Base-by-base conservation (phyloP, 2,888 invertebrate genomes). In the Tenthredo amoena region DNA sequence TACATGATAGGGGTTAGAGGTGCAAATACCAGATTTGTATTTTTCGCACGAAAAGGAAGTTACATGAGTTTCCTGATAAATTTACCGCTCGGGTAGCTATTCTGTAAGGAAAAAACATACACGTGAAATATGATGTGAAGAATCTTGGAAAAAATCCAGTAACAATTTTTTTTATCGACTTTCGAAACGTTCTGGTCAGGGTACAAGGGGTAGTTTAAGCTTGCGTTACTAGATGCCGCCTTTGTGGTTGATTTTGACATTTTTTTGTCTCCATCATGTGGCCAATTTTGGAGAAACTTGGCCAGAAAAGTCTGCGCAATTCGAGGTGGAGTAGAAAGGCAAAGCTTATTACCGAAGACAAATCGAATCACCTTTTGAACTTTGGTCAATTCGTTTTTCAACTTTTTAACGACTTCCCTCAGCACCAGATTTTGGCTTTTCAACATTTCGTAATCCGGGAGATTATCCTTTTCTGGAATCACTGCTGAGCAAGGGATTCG, bases 381-480 rank as follows among this genome's bases (percentile, higher is more conserved):
- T 74, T 43, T 43, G 21, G 43, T 43, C 74, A 43, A 74, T 74
- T 74, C 43, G n/a, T 87, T 87, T 84, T 89, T 90, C 12, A 90
- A 88, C 77, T 86, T 89, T 86, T 89, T 90, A 40, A 90, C 87
- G 31, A 90, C 84, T 47, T 91, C 87, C 18, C 87, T 87, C 15
- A 91, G 85, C 71, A 90, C 90, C 15, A 88, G 87, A 88, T 91
- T 91, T 86, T 91, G 91, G 50, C 87, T 65, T 79, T 87, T 88
- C 65, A 91, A 86, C 84, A 86, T 87, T 81, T 88, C 86, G 77
- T 86, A 81, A 74, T 88, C 88, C n/a, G 43, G 15, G 74, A 55
- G 55, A 55, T 31, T 43, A 74, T 74, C 43, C 74, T 43, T 26
- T 43, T 74, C 43, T 26, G 74, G 21, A 4, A 43, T 74, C 10